These are phyloP conservation scores for Eulemur macaco DNA, from an alignment of 2,113 vertebrate genomes.

Conservation along the genomic window DNA sequence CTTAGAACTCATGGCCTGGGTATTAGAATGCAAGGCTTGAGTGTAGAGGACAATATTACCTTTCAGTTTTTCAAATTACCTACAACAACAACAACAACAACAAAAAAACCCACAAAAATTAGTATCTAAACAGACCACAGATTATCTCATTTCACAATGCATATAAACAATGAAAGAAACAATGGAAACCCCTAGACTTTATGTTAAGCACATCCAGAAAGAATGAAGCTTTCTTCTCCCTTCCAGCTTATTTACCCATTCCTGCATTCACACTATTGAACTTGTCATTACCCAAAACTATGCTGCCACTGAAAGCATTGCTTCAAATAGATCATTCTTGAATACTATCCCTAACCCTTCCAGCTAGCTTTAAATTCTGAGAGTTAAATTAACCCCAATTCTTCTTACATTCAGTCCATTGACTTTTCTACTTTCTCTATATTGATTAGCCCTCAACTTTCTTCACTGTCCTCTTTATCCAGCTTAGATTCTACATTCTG, in stretches of 20 bases:
- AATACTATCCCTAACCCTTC: background rate
- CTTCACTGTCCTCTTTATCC: background rate
- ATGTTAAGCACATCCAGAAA: background rate
- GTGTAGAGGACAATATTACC: background rate
- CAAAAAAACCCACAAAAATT: background rate
- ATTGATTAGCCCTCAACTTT: background rate
- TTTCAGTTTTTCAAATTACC: background rate
- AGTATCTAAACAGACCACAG: background rate
- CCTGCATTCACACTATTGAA: background rate
- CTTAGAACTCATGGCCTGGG: background rate
- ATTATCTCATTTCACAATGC: slow-evolving; percentile 9
- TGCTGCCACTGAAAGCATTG: background rate
- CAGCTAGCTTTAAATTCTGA: background rate
- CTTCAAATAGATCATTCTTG: background rate
- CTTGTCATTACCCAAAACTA: background rate
- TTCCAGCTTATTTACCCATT: background rate
- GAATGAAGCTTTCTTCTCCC: background rate
- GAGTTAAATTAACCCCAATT: background rate
- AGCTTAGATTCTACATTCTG: background rate
- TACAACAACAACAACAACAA: background rate
- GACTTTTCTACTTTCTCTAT: background rate
- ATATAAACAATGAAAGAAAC: background rate
- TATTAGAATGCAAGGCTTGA: background rate
- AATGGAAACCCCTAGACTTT: background rate
- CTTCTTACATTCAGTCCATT: background rate